phyloP scores from a whole-genome alignment of 2,888 invertebrate species.

The Calliopum simillimum region DNA sequence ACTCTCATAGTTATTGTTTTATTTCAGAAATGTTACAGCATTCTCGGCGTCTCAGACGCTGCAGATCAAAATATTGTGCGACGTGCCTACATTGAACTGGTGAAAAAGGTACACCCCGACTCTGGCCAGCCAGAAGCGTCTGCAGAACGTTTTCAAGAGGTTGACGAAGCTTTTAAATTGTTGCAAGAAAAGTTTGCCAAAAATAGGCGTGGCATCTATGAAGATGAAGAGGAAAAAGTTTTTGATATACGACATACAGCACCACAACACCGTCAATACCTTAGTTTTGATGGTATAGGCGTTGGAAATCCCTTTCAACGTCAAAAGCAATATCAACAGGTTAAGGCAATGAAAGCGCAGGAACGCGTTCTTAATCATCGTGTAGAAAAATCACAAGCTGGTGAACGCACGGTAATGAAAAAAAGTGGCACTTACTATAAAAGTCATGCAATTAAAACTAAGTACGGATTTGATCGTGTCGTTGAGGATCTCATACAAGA shows the following conservation, averaged over 20 bases:
- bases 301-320: conserved; percentile 82
- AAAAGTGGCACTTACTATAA: conserved; percentile 72
- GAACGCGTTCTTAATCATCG: conserved; percentile 74
- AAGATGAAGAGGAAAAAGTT: conserved; percentile 69
- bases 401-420: conserved; percentile 76
- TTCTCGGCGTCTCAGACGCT: conserved; percentile 75
- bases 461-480: conserved; percentile 85
- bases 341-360: conserved; percentile 76
- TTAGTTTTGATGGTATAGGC: conserved; percentile 84
- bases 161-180: conserved; percentile 81
- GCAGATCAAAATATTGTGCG: conserved; percentile 81
- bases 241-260: conserved; percentile 84
- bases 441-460: conserved; percentile 81
- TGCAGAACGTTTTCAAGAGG: conserved; percentile 78
- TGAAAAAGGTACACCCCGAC: conserved; percentile 88
- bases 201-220: conserved; percentile 70
- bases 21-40: conserved; percentile 75
- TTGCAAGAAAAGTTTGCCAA: conserved; percentile 76
- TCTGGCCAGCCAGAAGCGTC: conserved; percentile 79
- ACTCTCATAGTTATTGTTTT: background rate
- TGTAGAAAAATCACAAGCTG: conserved; percentile 71
- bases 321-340: conserved; percentile 80
- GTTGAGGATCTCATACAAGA: conserved; percentile 94
- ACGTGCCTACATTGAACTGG: conserved; percentile 78
- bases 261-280: conserved; percentile 83